Evolutionary conservation across 1,140 invertebrate genomes (phyloP).

Genomic region (Drosophila arawakana): DNA sequence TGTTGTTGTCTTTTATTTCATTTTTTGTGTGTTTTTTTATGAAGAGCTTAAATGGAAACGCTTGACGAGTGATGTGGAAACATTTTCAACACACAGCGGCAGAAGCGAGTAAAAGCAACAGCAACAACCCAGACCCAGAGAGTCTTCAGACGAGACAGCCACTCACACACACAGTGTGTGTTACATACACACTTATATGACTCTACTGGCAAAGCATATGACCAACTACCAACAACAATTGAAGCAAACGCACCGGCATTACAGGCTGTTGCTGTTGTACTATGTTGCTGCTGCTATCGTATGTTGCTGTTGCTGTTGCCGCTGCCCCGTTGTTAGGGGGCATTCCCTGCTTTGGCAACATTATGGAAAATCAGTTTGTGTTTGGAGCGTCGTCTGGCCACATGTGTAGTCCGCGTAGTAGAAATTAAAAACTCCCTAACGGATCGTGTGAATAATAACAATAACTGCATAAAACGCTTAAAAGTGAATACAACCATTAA

Average conservation of each 20-base stretch:
- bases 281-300: slow-evolving; percentile 41
- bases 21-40: slow-evolving; percentile 47
- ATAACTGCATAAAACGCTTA: slow-evolving; percentile 23
- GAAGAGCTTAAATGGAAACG: slow-evolving; percentile 80
- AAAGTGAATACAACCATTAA: slow-evolving; percentile 7
- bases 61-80: slow-evolving; percentile 85
- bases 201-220: slow-evolving; percentile 9
- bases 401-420: slow-evolving; percentile 40
- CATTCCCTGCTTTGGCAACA: slow-evolving; percentile 74
- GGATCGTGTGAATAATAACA: slow-evolving; percentile 12
- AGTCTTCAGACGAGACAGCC: slow-evolving; percentile 53
- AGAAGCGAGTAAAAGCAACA: slow-evolving; percentile 50
- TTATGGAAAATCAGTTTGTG: slow-evolving; percentile 81
- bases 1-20: slow-evolving; percentile 57
- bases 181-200: slow-evolving; percentile 45
- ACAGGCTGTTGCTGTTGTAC: slow-evolving; percentile 72
- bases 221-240: slow-evolving; percentile 8
- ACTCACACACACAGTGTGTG: slow-evolving; percentile 23
- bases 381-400: slow-evolving; percentile 65
- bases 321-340: slow-evolving; percentile 65
- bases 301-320: slow-evolving; percentile 43
- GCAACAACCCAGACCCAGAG: slow-evolving; percentile 64
- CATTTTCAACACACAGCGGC: slow-evolving; percentile 77
- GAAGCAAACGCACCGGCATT: slow-evolving; percentile 70
- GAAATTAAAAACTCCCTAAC: slow-evolving; percentile 16